Base-by-base conservation (phyloP, 2,888 invertebrate genomes). In the Cyclophora punctaria region DNA sequence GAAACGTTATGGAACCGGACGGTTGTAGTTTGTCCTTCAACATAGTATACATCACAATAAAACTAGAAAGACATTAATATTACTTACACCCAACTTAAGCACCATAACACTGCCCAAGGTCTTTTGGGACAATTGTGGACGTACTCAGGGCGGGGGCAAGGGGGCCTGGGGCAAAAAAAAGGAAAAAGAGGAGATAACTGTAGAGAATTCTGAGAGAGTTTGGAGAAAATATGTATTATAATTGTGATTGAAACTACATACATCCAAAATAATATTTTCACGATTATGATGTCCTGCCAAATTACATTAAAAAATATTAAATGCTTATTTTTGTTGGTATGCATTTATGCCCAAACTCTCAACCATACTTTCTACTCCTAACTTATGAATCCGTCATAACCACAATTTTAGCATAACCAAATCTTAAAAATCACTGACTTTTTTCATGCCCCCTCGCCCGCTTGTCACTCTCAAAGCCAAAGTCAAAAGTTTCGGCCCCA, bases 61-160 rank as follows among this genome's bases (percentile, higher is more conserved):
- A 58, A 57, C 57, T 54, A 53, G 51, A 55, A 45, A 61, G 46
- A 58, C 61, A 61, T 61, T 61, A 59, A 61, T 61, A 58, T 61
- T 61, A 59, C 61, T 61, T 61, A 61, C 61, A 61, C 59, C 57
- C 51, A 44, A 53, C 49, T 49, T 58, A 55, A 61, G 61, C 55
- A 57, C 61, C 56, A 52, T 44, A 50, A 50, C 51, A 56, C 55
- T 53, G 53, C 44, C 61, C 61, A 61, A 61, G 61, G 61, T 55
- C 58, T 51, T 54, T 41, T 34, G 43, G 49, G 45, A 45, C 46
- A 35, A 47, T 42, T n/a, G 35, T 45, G 51, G 51, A 49, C 42
- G 56, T 43, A 53, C 34, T 53, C 46, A 51, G 51, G 40, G 44
- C 2, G 3, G 44, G 44, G 44, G 4, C 3, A 34, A 4, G 34